Evolutionary conservation across 2,113 vertebrate genomes (phyloP).

Genomic region (Malurus elegans): DNA sequence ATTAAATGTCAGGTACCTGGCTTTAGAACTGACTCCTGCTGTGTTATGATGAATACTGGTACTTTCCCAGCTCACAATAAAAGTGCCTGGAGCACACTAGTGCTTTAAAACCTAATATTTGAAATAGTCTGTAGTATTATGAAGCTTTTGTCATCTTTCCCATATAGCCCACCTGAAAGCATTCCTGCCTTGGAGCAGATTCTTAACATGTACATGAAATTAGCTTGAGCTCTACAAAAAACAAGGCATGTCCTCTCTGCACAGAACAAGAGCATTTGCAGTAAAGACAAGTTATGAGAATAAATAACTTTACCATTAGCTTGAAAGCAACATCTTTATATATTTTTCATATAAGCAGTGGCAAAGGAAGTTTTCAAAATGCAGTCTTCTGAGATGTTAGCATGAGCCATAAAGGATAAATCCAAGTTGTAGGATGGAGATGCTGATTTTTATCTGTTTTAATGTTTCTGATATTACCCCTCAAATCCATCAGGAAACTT

Average conservation of each 20-base stretch:
- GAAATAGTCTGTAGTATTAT: background rate
- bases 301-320: background rate
- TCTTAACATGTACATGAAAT: background rate
- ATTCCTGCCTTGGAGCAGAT: background rate
- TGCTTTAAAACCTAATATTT: slow-evolving; percentile 1
- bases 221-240: background rate
- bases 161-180: background rate
- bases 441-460: background rate
- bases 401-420: background rate
- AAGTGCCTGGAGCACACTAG: background rate
- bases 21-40: background rate
- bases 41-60: slow-evolving; percentile 32
- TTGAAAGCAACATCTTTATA: background rate
- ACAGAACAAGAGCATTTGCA: background rate
- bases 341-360: background rate
- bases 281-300: background rate
- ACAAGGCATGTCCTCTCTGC: background rate
- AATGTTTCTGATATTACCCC: background rate
- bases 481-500: background rate
- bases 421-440: background rate
- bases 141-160: background rate
- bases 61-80: background rate
- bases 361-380: background rate
- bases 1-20: slow-evolving; percentile 9
- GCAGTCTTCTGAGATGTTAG: background rate